Base-by-base conservation (phyloP, 2,797 vertebrate genomes). In the Amphiprion clarkii region DNA sequence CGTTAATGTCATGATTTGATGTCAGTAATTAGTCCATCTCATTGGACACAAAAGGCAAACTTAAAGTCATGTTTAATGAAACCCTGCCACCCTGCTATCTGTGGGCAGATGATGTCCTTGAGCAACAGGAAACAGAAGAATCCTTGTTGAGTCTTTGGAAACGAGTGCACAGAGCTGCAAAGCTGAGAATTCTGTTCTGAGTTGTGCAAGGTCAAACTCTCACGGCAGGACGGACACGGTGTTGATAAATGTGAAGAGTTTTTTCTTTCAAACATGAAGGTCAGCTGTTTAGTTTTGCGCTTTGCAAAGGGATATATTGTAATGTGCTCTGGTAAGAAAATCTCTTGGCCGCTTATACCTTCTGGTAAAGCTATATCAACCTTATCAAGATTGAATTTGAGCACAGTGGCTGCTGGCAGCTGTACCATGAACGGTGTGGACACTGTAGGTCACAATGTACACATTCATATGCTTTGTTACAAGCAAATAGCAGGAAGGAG, bases 401-500 rank as follows among this genome's bases (percentile, higher is more conserved):
- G 31, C 51, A 1, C 0, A 3, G 29, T 17, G 21, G 36, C 2
- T 57, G 27, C 4, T 0, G n/a, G 17, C 65, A 67, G 65, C 54
- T 67, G 62, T 23, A 57, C 44, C 10, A 21, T 52, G 25, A 61
- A 42, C 44, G 11, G 17, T 53, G 75, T 83, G 65, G 36, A 23
- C 65, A 68, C 55, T 70, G 12, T 62, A 46, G 6, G 55, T 63
- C 56, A 48, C 78, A 87, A 61, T 86, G 80, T 70, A 82, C 83
- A 88, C 81, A 79, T 49, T 64, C 29, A 66, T 70, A 19, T 25
- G 66, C 39, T 71, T 76, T 33, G 57, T 74, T 68, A 69, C 40
- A 73, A 81, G 64, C 55, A 74, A 82, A 84, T 54, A 83, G 54
- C 82, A 85, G 88, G 85, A 89, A 88, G 53, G 53, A 86, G 86